phyloP scores from a whole-genome alignment of 2,797 vertebrate species.

The Thalassophryne amazonica region DNA sequence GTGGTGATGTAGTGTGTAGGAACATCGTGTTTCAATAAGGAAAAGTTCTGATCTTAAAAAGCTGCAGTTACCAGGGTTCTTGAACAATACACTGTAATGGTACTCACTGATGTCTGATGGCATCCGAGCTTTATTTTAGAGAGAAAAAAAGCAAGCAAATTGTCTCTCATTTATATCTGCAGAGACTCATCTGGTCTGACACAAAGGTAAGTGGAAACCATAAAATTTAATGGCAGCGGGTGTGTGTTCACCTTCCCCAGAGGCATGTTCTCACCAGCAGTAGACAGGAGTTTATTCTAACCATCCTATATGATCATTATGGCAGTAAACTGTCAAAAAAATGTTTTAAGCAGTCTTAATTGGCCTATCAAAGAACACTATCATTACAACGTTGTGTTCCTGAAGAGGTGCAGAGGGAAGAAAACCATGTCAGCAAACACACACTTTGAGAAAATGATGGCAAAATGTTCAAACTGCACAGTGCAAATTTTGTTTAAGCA shows the following conservation, averaged over 20 bases:
- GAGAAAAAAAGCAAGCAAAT: neutral
- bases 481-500: neutral
- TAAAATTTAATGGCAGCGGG: constrained; percentile 31
- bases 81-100: constrained; percentile 19
- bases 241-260: neutral
- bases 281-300: constrained; percentile 10
- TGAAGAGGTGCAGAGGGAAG: neutral
- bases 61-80: constrained; percentile 11
- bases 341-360: constrained; percentile 29
- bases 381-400: constrained; percentile 9
- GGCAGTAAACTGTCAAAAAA: constrained; percentile 37
- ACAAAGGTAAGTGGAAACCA: constrained; percentile 21
- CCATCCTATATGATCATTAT: constrained; percentile 16
- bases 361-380: constrained; percentile 16
- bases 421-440: neutral
- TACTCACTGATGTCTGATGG: constrained; percentile 6
- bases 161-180: constrained; percentile 5
- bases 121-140: constrained; percentile 16
- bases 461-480: neutral
- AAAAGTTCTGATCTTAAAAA: constrained; percentile 8
- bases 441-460: neutral
- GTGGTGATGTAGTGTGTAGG: neutral
- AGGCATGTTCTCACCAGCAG: constrained; percentile 19
- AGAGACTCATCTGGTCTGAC: constrained; percentile 25
- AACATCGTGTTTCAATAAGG: constrained; percentile 9